These are phyloP conservation scores for Phasia obesa DNA, from an alignment of 2,888 invertebrate genomes.

Conservation along the genomic window DNA sequence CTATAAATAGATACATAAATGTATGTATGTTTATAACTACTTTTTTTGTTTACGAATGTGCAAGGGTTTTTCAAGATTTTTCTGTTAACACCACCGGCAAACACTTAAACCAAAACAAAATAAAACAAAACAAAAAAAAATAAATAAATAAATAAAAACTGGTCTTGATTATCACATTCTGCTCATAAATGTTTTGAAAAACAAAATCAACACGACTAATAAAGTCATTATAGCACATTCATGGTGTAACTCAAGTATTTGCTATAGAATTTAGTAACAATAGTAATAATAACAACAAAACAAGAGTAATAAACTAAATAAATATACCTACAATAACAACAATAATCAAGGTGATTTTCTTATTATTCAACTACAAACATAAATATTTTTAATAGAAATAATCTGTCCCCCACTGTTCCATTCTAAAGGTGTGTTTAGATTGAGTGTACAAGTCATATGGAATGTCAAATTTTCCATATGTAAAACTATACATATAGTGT, in stretches of 20 bases:
- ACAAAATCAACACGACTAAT: constrained; percentile 6
- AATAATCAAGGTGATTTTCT: constrained; percentile 24
- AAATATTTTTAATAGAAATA: not conserved
- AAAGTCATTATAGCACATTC: constrained; percentile 10
- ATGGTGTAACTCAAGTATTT: constrained; percentile 31
- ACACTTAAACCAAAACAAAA: constrained; percentile 53
- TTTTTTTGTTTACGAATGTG: not conserved
- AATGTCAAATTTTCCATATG: no score
- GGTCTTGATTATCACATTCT: constrained; percentile 58
- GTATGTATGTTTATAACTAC: no score
- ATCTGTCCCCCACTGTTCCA: not conserved
- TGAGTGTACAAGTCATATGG: no score
- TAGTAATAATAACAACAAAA: not conserved
- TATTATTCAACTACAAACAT: not conserved
- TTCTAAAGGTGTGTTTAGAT: no score
- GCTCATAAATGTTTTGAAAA: not conserved
- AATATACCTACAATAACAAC: not conserved
- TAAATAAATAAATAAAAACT: no score
- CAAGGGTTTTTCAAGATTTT: not conserved
- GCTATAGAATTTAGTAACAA: not conserved
- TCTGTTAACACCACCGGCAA: constrained; percentile 51
- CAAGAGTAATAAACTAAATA: not conserved
- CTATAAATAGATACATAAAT: not conserved
- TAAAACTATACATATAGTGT: no score
- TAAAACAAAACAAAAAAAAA: no score